These are phyloP conservation scores for Esox masquinongy DNA, from an alignment of 2,797 vertebrate genomes.

Conservation along the genomic window DNA sequence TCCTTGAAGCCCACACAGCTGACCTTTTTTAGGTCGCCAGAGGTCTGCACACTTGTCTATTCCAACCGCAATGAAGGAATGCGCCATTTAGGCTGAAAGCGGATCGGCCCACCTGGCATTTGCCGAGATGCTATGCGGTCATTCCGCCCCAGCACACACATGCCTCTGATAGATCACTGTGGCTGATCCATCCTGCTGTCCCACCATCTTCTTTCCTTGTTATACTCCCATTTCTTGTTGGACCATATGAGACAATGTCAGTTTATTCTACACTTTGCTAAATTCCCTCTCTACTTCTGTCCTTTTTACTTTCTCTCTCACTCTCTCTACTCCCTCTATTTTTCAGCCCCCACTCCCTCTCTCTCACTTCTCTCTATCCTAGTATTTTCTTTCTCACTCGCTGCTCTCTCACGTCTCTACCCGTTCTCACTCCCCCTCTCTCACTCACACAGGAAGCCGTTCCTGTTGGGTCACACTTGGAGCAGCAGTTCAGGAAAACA, in stretches of 20 bases:
- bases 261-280: neutral
- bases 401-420: slow-evolving; percentile 7
- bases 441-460: slow-evolving; percentile 56
- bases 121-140: no score
- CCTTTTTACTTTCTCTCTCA: slow-evolving; percentile 4
- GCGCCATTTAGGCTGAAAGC: no score
- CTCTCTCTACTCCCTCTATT: slow-evolving; percentile 1
- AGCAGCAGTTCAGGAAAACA: slow-evolving; percentile 46
- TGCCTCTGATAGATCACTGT: no score
- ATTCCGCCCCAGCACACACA: no score
- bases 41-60: no score
- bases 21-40: no score
- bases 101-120: no score
- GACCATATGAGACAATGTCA: neutral
- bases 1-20: no score
- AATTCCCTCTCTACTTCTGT: neutral
- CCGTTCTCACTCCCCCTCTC: slow-evolving; percentile 60
- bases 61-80: no score
- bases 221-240: neutral
- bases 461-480: slow-evolving; percentile 40
- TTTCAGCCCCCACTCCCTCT: slow-evolving; percentile 13
- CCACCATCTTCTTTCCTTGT: no score
- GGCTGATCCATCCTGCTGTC: no score
- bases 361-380: slow-evolving; percentile 28
- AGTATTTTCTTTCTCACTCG: slow-evolving; percentile 12